Evolutionary conservation across 2,113 vertebrate genomes (phyloP).

Genomic region (Pygoscelis adeliae): DNA sequence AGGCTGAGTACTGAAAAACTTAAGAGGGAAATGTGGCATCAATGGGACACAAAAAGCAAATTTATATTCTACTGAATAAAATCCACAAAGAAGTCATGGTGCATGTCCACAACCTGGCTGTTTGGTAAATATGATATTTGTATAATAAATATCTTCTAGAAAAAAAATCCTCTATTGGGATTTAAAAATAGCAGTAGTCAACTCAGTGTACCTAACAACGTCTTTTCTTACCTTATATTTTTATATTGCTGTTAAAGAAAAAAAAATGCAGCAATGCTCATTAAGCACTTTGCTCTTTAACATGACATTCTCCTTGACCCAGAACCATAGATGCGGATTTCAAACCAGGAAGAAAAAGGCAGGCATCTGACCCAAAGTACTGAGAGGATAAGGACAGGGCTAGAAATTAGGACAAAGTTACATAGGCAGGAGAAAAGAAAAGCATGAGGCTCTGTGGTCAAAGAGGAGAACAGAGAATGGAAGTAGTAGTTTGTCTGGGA

Average conservation of each 20-base stretch:
- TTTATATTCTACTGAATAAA: slow-evolving; percentile 21
- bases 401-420: background rate
- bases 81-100: background rate
- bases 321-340: background rate
- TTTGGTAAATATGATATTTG: background rate
- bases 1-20: slow-evolving; percentile 56
- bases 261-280: background rate
- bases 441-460: background rate
- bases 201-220: background rate
- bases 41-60: slow-evolving; percentile 31
- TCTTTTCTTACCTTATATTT: background rate
- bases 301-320: background rate
- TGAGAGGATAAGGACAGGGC: background rate
- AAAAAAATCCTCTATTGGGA: background rate
- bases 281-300: background rate
- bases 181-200: background rate
- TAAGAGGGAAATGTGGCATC: slow-evolving; percentile 20
- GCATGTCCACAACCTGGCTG: background rate
- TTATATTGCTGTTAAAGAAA: background rate
- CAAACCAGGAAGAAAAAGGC: background rate
- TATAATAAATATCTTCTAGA: background rate
- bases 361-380: background rate
- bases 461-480: background rate
- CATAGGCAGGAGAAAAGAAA: background rate
- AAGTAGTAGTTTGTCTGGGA: background rate